Evolutionary conservation across 2,888 invertebrate genomes (phyloP).

Genomic region (Pheosia gnoma): DNA sequence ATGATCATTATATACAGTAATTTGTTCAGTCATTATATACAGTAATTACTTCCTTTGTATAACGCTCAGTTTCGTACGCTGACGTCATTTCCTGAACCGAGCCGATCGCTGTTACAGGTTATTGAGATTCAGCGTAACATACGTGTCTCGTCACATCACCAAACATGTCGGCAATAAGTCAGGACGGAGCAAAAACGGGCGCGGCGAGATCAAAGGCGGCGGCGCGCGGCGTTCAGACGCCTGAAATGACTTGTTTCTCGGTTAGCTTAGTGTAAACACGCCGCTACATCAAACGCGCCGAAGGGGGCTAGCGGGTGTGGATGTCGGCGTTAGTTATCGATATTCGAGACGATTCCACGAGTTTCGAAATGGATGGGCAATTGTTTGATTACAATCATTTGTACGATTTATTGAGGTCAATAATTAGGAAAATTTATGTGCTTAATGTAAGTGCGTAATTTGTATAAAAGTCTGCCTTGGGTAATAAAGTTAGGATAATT

Average conservation of each 20-base stretch:
- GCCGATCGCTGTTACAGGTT: slow-evolving; percentile 15
- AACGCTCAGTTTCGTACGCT: neutral
- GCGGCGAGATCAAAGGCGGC: slow-evolving; percentile 73
- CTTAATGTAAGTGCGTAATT: too few species aligned
- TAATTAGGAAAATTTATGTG: too few species aligned
- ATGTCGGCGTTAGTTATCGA: slow-evolving; percentile 19
- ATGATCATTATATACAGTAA: too few species aligned
- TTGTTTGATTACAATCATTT: too few species aligned
- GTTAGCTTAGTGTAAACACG: slow-evolving; percentile 81
- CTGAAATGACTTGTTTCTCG: slow-evolving; percentile 79
- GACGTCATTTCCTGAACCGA: neutral
- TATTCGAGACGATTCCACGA: slow-evolving; percentile 12
- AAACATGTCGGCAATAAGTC: slow-evolving; percentile 63
- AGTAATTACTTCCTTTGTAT: too few species aligned
- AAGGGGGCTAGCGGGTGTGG: slow-evolving; percentile 31
- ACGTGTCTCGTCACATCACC: slow-evolving; percentile 47
- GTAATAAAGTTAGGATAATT: too few species aligned
- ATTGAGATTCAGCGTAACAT: slow-evolving; percentile 51
- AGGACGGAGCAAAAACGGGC: slow-evolving; percentile 61
- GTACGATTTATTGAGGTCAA: neutral
- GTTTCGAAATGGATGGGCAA: neutral
- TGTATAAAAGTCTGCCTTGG: too few species aligned
- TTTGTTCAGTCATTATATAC: too few species aligned
- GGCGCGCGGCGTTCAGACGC: slow-evolving; percentile 57
- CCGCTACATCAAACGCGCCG: slow-evolving; percentile 78